Conservation (phyloP, 2,113 vertebrate genomes). For the Synodontis membranacea region DNA sequence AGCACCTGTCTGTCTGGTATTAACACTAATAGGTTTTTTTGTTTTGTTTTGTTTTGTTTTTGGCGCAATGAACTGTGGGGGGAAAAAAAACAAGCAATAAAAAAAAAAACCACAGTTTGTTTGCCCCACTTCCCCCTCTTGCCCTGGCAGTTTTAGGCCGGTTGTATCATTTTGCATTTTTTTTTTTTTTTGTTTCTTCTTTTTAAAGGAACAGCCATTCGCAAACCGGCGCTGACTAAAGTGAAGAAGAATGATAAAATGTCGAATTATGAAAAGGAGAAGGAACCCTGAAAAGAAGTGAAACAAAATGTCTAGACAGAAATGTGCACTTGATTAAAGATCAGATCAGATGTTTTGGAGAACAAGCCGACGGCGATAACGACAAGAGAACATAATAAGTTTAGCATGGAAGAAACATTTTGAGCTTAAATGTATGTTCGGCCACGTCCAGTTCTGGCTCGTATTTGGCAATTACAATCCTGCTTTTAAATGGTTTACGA, state of each 20-base stretch:
- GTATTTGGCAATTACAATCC: neutral
- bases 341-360: too few species aligned
- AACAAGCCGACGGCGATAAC: too few species aligned
- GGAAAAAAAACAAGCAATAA: neutral
- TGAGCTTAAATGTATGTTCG: neutral
- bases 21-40: neutral
- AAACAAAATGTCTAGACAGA: neutral
- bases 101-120: neutral
- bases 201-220: neutral
- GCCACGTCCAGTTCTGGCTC: neutral
- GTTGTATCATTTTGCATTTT: neutral
- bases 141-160: neutral
- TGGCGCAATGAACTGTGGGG: neutral
- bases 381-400: too few species aligned
- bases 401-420: neutral
- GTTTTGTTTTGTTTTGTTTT: neutral
- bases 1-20: neutral
- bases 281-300: neutral
- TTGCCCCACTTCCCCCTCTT: neutral
- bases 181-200: neutral
- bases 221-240: neutral
- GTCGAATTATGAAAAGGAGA: neutral
- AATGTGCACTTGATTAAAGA: neutral
- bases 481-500: neutral
- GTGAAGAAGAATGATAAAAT: neutral